A percentile compares a stretch with the other conserved stretches of the same genome.
These are phyloP conservation scores for Laothoe populi DNA, from an alignment of 2,888 invertebrate species.

Conservation along the genomic window DNA sequence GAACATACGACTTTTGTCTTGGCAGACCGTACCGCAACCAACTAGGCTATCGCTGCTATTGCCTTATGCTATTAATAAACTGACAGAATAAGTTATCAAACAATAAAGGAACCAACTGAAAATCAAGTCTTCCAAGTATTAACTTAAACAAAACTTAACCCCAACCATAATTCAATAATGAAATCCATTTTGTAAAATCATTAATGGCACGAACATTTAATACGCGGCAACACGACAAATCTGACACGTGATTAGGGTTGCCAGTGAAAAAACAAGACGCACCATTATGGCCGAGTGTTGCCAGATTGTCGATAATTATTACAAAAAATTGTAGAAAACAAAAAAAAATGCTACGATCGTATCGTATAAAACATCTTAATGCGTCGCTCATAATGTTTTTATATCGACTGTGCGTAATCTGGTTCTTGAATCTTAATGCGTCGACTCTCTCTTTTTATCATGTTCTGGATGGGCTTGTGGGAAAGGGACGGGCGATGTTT, in stretches of 20 bases:
- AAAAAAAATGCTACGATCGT: slow-evolving; percentile 60
- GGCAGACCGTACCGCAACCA: too few relatives aligned
- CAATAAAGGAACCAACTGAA: background rate
- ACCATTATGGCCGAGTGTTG: slow-evolving; percentile 81
- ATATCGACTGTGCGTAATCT: slow-evolving; percentile 71
- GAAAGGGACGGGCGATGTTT: slow-evolving; percentile 60
- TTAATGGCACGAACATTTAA: slow-evolving; percentile 64
- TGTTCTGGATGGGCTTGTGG: slow-evolving; percentile 27
- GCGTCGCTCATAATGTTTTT: slow-evolving; percentile 78
- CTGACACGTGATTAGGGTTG: slow-evolving; percentile 84
- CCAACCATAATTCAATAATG: slow-evolving; percentile 66
- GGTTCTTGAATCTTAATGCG: slow-evolving; percentile 64
- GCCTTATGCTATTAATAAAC: background rate
- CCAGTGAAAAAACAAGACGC: slow-evolving; percentile 73
- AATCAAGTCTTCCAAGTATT: background rate
- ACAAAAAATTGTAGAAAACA: slow-evolving; percentile 65
- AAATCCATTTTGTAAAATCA: slow-evolving; percentile 69
- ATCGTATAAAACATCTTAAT: slow-evolving; percentile 82
- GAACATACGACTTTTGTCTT: too few relatives aligned
- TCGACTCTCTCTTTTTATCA: slow-evolving; percentile 55
- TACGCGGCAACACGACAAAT: slow-evolving; percentile 72
- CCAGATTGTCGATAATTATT: slow-evolving; percentile 84
- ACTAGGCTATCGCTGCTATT: background rate
- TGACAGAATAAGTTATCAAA: background rate
- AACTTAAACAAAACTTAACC: slow-evolving; percentile 29